Base-by-base conservation (phyloP, 2,888 invertebrate species). In the Drosophila planitibia region DNA sequence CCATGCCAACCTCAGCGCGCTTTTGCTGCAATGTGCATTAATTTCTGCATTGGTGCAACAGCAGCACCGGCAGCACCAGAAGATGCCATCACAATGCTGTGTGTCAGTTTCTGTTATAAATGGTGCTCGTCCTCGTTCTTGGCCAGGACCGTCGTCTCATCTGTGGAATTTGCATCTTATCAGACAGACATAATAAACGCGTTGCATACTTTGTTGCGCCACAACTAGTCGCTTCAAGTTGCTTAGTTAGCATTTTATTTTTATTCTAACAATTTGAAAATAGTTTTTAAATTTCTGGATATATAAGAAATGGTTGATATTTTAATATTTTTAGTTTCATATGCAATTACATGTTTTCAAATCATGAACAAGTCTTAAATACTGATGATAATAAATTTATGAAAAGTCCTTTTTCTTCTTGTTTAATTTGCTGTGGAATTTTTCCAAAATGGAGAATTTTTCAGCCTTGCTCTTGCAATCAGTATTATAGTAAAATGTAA, bases 71-170 rank as follows among this genome's bases (percentile, higher is more conserved):
- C 52, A 57, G 22, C 68, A 66, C 37, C 71, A 65, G 74, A 73
- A 72, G 79, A 64, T 70, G 78, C 68, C 78, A 58, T 55, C 57
- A 77, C 74, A 75, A 67, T 75, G 69, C 74, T 77, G 63, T 69
- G 65, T 83, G 88, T 82, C 85, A 83, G 77, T 66, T 81, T 70
- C 65, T 74, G 81, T 85, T 85, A 85, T 82, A 85, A 85, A 85
- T 85, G 82, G 89, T 82, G 60, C 67, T 74, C 59, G 65, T 73
- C 53, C 55, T 63, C 44, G 25, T 16, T 57, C 49, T 49, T 41
- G 54, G 60, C 19, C 62, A 66, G 67, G 51, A 47, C 67, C 49
- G 59, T 70, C 69, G 70, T 70, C 75, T 73, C 70, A 74, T 76
- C 80, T 80, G 77, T 67, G 71, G 64, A 83, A 81, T 68, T 73